phyloP scores from a whole-genome alignment of 2,888 invertebrate genomes.

The Junonia oenone region DNA sequence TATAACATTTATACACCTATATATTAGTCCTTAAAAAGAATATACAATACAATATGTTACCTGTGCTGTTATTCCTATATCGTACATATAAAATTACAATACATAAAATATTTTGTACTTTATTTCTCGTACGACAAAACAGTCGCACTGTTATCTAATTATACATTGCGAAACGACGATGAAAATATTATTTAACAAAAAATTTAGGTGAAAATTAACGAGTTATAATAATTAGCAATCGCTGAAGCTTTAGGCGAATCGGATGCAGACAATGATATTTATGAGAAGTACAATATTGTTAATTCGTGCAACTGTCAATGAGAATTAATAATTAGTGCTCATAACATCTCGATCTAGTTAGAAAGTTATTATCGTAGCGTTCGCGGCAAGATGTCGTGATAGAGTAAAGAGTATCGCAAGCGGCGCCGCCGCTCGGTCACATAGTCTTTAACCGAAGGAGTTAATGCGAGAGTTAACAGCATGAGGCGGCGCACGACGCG shows the following conservation, averaged over 20 bases:
- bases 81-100: conserved; percentile 75
- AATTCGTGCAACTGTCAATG: conserved; percentile 39
- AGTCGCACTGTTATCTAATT: conserved; percentile 65
- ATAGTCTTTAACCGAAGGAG: conserved; percentile 2
- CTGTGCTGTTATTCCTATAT: conserved; percentile 70
- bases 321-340: conserved; percentile 1
- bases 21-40: conserved; percentile 69
- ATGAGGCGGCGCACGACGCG: conserved; percentile 27
- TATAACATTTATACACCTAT: conserved; percentile 56
- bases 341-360: neutral
- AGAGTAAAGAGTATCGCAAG: conserved; percentile 3
- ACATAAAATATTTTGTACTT: conserved; percentile 80
- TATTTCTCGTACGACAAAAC: conserved; percentile 66
- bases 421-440: neutral
- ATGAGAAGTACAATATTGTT: conserved; percentile 79
- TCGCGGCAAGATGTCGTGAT: conserved; percentile 6
- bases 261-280: conserved; percentile 38
- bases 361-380: neutral
- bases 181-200: conserved; percentile 22
- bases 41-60: conserved; percentile 52
- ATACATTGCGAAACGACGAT: conserved; percentile 50
- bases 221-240: conserved; percentile 25
- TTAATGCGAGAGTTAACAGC: conserved; percentile 14
- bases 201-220: conserved; percentile 19
- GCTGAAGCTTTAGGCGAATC: conserved; percentile 19